These are phyloP conservation scores for Holacanthella duospinosa DNA, from an alignment of 2,888 invertebrate genomes.

Conservation along the genomic window DNA sequence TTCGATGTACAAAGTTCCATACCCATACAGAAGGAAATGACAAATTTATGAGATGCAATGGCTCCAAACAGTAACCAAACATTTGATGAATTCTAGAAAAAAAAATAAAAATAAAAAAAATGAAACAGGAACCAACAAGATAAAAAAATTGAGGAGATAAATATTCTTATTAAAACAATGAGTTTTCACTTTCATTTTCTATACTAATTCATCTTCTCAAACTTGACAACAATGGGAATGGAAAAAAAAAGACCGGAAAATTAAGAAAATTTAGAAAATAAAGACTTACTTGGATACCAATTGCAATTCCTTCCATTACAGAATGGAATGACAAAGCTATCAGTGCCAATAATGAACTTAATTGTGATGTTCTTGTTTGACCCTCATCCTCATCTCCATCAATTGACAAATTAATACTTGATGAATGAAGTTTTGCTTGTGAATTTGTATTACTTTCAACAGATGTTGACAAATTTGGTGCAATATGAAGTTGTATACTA, in stretches of 20 bases:
- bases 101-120: conserved; percentile 8
- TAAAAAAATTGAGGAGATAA: too few relatives aligned
- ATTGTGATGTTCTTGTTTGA: not conserved
- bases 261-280: too few relatives aligned
- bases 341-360: conserved; percentile 41
- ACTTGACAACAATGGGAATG: too few relatives aligned
- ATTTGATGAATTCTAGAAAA: conserved; percentile 28
- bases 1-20: conserved; percentile 39
- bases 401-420: too few relatives aligned
- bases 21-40: conserved; percentile 42
- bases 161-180: too few relatives aligned
- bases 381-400: not conserved
- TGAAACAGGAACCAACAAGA: too few relatives aligned
- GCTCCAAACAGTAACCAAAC: conserved; percentile 42
- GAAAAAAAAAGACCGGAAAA: too few relatives aligned
- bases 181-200: too few relatives aligned
- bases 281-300: conserved; percentile 58
- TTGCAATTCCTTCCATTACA: conserved; percentile 66
- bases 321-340: conserved; percentile 67
- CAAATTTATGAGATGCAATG: conserved; percentile 42
- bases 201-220: too few relatives aligned
- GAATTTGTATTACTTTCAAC: not conserved
- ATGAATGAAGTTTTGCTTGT: not conserved
- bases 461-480: not conserved
- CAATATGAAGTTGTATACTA: not conserved